phyloP scores from a whole-genome alignment of 2,797 vertebrate species.

The Dipus sagitta region DNA sequence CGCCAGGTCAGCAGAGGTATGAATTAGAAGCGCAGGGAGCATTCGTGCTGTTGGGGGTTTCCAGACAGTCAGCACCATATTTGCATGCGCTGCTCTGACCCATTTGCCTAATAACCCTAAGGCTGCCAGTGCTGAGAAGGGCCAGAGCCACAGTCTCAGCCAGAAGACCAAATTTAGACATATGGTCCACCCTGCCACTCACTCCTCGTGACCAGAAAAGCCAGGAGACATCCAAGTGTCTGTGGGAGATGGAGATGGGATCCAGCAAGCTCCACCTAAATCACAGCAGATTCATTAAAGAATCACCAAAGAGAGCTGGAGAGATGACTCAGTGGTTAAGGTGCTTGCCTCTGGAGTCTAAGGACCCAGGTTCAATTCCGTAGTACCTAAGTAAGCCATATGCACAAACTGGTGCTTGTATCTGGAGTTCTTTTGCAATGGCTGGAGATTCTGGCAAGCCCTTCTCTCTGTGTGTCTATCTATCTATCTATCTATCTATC shows the following conservation, averaged over 20 bases:
- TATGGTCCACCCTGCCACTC: not conserved
- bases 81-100: no score
- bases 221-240: not conserved
- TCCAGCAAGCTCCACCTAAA: not conserved
- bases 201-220: not conserved
- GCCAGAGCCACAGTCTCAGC: not conserved
- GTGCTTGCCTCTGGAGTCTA: no score
- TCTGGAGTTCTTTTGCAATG: no score
- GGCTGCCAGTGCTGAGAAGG: no score
- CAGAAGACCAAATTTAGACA: not conserved
- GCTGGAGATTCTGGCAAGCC: no score
- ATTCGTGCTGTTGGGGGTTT: not conserved
- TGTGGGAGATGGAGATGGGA: not conserved
- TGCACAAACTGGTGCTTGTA: no score
- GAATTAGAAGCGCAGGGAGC: not conserved
- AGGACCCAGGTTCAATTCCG: no score
- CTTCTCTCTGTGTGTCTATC: no score
- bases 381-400: no score
- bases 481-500: no score
- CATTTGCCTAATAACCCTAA: no score
- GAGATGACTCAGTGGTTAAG: no score
- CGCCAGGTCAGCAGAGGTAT: not conserved
- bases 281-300: not conserved
- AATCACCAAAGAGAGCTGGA: constrained; percentile 22
- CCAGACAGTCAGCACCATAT: not conserved